Evolutionary conservation across 2,113 vertebrate species (phyloP), one percentile per base, ranked within the genome.

Genomic region (Promerops cafer): DNA sequence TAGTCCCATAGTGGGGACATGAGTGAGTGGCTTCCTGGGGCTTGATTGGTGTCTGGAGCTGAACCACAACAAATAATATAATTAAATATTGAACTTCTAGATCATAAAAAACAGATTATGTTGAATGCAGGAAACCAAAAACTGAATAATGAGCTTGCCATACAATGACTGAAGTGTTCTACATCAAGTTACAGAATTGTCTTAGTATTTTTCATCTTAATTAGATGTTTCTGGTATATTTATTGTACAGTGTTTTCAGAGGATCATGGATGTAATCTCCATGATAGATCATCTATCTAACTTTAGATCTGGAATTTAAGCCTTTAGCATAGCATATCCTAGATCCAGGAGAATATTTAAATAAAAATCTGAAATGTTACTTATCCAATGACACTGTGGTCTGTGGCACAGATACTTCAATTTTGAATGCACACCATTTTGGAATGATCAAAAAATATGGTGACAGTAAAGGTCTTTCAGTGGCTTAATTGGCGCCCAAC

Each of bases 1-100:
- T 7, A 6, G 5, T n/a, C 5, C 7, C 40, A 23, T 60, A 16
- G 4, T 45, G 45, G 33, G 11, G n/a, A 23, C 0, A 1, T 33
- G 27, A 65, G 22, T 10, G 27, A 50, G 22, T 16, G 33, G 33
- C 11, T 66, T 57, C 13, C 16, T 59, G 23, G 8, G 28, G 19
- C 16, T 52, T 39, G 33, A 9, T 37, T 74, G 28, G 7, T 81
- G 33, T 37, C 28, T 66, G 23, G 19, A 44, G 45, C 8, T 60
- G n/a, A 82, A 53, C 19, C 28, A 45, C 2, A 2, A 53, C 11
- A 79, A 79, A 75, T 27, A 56, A 40, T 63, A 72, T 49, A 65
- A 94, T 83, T 54, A 75, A 83, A 47, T 77, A 69, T 61, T 6
- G 1, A 81, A 39, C 20, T 45, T 37, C 21, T 49, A 65, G 45